These are phyloP conservation scores for Brachyrhaphis roseni DNA, from an alignment of 2,797 vertebrate genomes.

Conservation along the genomic window DNA sequence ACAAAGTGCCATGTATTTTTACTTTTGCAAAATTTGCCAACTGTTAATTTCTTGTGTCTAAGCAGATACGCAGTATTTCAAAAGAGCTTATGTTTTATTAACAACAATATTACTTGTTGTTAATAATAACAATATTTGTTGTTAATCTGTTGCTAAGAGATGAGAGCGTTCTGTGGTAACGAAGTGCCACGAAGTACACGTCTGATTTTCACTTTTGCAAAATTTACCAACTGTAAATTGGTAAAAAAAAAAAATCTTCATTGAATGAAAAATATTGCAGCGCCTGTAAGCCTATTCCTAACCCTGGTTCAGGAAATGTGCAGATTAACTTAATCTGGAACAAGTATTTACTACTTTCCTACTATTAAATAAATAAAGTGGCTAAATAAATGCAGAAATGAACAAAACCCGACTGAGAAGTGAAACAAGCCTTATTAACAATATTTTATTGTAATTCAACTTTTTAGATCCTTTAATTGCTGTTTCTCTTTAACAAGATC, in stretches of 20 bases:
- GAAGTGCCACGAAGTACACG: too few species aligned
- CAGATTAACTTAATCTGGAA: not conserved
- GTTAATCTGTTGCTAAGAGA: too few species aligned
- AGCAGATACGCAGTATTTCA: too few species aligned
- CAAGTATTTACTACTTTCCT: not conserved
- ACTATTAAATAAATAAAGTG: not conserved
- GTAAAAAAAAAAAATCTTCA: not conserved
- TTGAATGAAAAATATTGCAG: not conserved
- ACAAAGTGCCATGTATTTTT: too few species aligned
- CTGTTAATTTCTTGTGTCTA: too few species aligned
- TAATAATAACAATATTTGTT: too few species aligned
- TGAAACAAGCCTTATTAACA: conserved; percentile 52
- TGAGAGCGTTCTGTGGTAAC: too few species aligned
- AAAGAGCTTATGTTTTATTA: too few species aligned
- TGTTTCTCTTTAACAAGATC: conserved; percentile 53
- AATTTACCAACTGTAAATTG: not conserved
- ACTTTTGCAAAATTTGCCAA: too few species aligned
- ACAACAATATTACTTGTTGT: too few species aligned
- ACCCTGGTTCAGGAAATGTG: not conserved
- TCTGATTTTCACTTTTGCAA: too few species aligned
- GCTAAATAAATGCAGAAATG: not conserved
- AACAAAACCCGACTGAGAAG: conserved; percentile 16
- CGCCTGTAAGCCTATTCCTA: not conserved
- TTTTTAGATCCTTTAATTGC: conserved; percentile 52
- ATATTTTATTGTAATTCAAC: conserved; percentile 65